Base-by-base conservation (phyloP, 2,888 invertebrate species). In the Diarsia rubi region DNA sequence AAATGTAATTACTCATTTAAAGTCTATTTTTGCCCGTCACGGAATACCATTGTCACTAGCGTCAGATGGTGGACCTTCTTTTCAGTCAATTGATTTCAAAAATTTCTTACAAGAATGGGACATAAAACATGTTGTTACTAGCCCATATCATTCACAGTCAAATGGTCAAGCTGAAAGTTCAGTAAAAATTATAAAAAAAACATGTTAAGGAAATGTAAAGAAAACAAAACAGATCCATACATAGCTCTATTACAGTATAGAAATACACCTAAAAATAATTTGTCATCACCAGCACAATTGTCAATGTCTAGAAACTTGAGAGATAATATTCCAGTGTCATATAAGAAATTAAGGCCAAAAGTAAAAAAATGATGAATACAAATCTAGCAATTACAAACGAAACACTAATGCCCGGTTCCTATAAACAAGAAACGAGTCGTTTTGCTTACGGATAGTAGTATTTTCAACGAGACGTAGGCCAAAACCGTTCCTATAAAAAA, bases 231-330 rank as follows among this genome's bases (percentile, higher is more conserved):
- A 14, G 62, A 44, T 24, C 62, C 62, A 12, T 63, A 62, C 11
- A 63, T 44, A 44, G n/a, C 62, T n/a, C n/a, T 44, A n/a, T 44
- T 63, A 19, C 62, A 63, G 6, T 63, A 63, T n/a, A 63, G 62
- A 63, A 63, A 63, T 24, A 63, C 44, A 44, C 44, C 44, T 14
- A 44, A 63, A 42, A 59, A 59, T 19, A 31, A 59, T 31, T 31
- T 31, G 59, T 19, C 31, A 21, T 59, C 59, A 59, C 19, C 59
- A 31, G 59, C 59, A 6, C 59, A 19, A 31, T 59, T 59, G 37
- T 37, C 37, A 31, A 31, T 59, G 37, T 37, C 37, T 3, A 37
- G 37, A 37, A 37, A 37, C 16, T 59, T 59, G 19, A 59, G 49
- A 49, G 49, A 21, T 49, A 49, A 49, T 0, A 49, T 49, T 21